Evolutionary conservation across 2,888 invertebrate genomes (phyloP), one percentile per base, ranked within the genome.

Genomic region (Sarcophaga variegata): DNA sequence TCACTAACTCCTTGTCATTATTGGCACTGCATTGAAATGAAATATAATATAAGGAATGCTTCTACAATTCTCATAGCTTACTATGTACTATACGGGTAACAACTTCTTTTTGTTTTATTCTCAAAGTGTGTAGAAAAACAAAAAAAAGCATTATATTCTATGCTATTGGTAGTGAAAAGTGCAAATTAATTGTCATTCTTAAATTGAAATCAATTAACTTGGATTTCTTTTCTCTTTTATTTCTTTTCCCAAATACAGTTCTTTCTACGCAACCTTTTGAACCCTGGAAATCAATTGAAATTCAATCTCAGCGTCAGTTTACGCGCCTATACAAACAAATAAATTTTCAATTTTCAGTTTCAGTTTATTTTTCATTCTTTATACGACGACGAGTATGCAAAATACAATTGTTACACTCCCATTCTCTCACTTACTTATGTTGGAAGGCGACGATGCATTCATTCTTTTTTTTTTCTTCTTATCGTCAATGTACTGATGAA

Each of bases 201-300:
- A 82, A 87, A 87, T 87, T 87, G 71, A 79, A 84, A 75, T 84
- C 81, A 87, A 87, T 87, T 87, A 87, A 84, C 72, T 80, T 75
- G 76, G 49, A 83, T 71, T 79, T 81, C 47, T 86, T 64, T 64
- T 59, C 17, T 59, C 12, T 59, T 59, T 59, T 59, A 17, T 59
- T 59, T 17, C 59, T 62, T 72, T 66, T 64, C 45, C 45, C 66
- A 75, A 62, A 79, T 60, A 78, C 72, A 80, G 37, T 74, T 72
- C 78, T 78, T 78, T 67, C 78, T 72, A 78, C 64, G 27, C 82
- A 76, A 84, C 87, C 84, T 76, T 84, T 79, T 87, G 81, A 84
- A 79, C 87, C 81, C 76, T 77, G 71, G 60, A 74, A 22, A 77
- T 77, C 76, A 74, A 22, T 72, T 77, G 72, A 49, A 77, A 83